A percentile compares a stretch with the other conserved stretches of the same genome.
These are phyloP conservation scores for Psilopogon haemacephalus DNA, from an alignment of 2,113 vertebrate species.

Conservation along the genomic window DNA sequence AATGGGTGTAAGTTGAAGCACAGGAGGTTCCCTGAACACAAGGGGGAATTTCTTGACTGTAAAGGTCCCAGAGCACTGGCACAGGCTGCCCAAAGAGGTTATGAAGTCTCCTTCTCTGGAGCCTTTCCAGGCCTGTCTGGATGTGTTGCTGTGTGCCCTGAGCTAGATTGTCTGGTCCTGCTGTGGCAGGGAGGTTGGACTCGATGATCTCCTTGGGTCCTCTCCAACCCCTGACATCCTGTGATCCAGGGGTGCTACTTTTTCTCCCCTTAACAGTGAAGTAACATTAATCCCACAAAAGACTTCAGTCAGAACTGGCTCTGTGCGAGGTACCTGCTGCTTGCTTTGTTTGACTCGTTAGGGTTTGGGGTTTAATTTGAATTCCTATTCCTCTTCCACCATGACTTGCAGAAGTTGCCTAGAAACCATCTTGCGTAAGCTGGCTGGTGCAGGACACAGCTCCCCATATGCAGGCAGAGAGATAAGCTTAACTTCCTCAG, in stretches of 20 bases:
- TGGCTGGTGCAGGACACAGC: constrained; percentile 39
- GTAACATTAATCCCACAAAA: constrained; percentile 31
- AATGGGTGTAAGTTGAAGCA: too few relatives aligned
- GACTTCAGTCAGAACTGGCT: constrained; percentile 25
- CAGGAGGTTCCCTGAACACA: too few relatives aligned
- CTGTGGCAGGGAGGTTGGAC: too few relatives aligned
- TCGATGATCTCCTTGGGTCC: too few relatives aligned
- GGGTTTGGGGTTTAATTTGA: constrained; percentile 23
- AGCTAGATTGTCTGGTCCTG: too few relatives aligned
- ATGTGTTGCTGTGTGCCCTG: too few relatives aligned
- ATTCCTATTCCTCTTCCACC: background rate
- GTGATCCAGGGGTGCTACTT: background rate
- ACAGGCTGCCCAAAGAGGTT: too few relatives aligned
- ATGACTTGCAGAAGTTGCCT: constrained; percentile 60
- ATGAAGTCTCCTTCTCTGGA: too few relatives aligned
- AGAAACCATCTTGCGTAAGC: constrained; percentile 53
- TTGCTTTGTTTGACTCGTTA: constrained; percentile 50
- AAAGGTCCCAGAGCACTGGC: too few relatives aligned
- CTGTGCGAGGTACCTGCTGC: background rate
- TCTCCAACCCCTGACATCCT: too few relatives aligned
- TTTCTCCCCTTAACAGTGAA: background rate
- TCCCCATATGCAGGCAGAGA: constrained; percentile 57
- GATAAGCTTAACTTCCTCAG: constrained; percentile 61
- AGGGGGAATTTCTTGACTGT: too few relatives aligned
- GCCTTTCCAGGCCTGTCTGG: too few relatives aligned